These are phyloP conservation scores for Macroramphosus scolopax DNA, from an alignment of 2,797 vertebrate genomes.

Conservation along the genomic window DNA sequence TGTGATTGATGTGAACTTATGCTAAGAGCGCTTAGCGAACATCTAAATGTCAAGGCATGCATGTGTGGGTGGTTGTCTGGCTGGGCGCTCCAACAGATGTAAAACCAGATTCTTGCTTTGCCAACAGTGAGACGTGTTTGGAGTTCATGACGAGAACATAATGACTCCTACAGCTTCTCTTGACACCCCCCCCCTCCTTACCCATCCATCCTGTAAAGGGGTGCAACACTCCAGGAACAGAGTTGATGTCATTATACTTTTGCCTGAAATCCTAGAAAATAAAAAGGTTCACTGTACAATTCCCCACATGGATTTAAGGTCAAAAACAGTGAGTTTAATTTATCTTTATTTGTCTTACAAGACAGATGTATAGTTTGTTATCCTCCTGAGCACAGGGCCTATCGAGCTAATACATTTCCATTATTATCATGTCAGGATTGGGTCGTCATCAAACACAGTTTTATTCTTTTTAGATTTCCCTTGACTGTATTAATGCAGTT, in stretches of 20 bases:
- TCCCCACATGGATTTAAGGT: too few relatives aligned
- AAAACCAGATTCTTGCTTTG: conserved; percentile 26
- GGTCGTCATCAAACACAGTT: background rate
- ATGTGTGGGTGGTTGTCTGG: too few relatives aligned
- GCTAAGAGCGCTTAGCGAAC: background rate
- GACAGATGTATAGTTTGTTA: background rate
- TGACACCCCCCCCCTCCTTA: conserved; percentile 30
- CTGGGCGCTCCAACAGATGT: conserved; percentile 9
- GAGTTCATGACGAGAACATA: conserved; percentile 38
- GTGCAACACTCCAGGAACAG: conserved; percentile 16
- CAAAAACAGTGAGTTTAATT: too few relatives aligned
- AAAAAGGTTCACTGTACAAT: too few relatives aligned
- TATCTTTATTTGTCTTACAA: too few relatives aligned
- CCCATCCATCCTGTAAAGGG: conserved; percentile 10
- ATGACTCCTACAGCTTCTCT: conserved; percentile 37
- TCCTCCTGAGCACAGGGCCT: background rate
- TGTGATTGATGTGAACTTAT: conserved; percentile 4
- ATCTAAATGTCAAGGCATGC: conserved; percentile 1
- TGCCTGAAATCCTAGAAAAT: conserved; percentile 2
- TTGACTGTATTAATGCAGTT: too few relatives aligned
- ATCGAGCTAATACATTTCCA: conserved; percentile 10
- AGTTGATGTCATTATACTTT: conserved; percentile 14
- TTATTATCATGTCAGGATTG: conserved; percentile 20
- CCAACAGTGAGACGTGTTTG: conserved; percentile 30
- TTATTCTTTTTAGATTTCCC: background rate